These are phyloP conservation scores for Leptopilina drosophilae DNA, from an alignment of 2,888 invertebrate genomes.

Conservation along the genomic window DNA sequence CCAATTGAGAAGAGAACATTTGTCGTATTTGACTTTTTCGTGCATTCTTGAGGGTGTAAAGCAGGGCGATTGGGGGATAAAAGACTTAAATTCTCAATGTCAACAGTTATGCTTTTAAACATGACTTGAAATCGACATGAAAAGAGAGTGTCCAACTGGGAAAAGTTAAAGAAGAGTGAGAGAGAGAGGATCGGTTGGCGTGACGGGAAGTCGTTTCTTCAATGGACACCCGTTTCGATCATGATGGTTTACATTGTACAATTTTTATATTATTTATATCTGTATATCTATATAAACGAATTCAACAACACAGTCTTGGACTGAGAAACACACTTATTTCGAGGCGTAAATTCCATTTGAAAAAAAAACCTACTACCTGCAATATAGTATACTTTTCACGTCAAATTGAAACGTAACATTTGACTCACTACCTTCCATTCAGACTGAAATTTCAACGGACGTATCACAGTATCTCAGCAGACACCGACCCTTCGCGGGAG, in stretches of 20 bases:
- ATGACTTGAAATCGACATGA: conserved; percentile 33
- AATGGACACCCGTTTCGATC: conserved; percentile 47
- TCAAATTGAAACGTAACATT: conserved; percentile 49
- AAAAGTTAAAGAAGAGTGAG: conserved; percentile 49
- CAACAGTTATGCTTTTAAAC: conserved; percentile 16
- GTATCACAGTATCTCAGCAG: conserved; percentile 3
- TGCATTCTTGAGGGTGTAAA: neutral
- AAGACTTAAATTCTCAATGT: conserved; percentile 10
- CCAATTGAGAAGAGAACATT: neutral
- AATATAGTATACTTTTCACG: conserved; percentile 35
- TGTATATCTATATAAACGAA: conserved; percentile 3
- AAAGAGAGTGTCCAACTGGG: conserved; percentile 37
- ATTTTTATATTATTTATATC: neutral
- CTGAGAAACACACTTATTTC: conserved; percentile 45
- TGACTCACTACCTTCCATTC: conserved; percentile 36
- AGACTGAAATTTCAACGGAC: conserved; percentile 1
- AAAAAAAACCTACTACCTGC: conserved; percentile 56
- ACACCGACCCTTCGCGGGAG: conserved; percentile 46
- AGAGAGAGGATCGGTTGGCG: conserved; percentile 52
- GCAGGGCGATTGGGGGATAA: conserved; percentile 20
- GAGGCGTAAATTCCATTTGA: conserved; percentile 55
- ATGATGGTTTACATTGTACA: conserved; percentile 48
- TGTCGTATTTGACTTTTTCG: conserved; percentile 17
- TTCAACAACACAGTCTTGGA: conserved; percentile 47
- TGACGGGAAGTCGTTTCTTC: conserved; percentile 60